Conservation (phyloP, 2,113 vertebrate species). For the Megalops atlanticus region DNA sequence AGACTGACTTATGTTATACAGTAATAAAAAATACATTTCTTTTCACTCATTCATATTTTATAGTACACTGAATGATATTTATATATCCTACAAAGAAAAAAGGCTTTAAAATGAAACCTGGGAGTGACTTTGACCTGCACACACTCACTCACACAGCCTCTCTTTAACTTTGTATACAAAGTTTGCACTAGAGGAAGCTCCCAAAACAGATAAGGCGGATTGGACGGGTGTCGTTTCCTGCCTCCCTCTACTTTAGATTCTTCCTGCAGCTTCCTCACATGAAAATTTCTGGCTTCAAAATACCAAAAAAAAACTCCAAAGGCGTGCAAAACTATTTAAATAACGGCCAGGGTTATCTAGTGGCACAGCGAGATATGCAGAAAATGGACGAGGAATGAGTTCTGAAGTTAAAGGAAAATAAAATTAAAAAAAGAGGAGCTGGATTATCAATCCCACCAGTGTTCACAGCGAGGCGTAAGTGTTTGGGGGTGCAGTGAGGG, state of each 20-base stretch:
- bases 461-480: not conserved
- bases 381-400: conserved; percentile 23
- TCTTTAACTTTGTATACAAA: conserved; percentile 1
- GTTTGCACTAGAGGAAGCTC: conserved; percentile 15
- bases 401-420: conserved; percentile 1
- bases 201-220: conserved; percentile 5
- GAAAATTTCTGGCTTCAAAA: conserved; percentile 17
- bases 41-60: conserved; percentile 15
- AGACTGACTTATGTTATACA: conserved; percentile 15
- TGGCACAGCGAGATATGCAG: conserved; percentile 13
- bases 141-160: not conserved
- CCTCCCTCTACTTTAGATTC: conserved; percentile 29
- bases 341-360: conserved; percentile 32
- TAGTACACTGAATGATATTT: conserved; percentile 1
- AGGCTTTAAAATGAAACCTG: not conserved
- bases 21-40: not conserved
- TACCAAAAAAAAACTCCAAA: conserved; percentile 2
- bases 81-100: conserved; percentile 21
- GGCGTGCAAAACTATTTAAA: conserved; percentile 25
- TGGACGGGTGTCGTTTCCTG: not conserved
- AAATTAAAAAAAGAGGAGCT: not conserved
- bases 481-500: not conserved
- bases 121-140: not conserved
- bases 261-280: conserved; percentile 21
- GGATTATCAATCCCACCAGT: conserved; percentile 25